These are phyloP conservation scores for Portunus trituberculatus DNA, from an alignment of 1,140 invertebrate genomes.

Conservation along the genomic window DNA sequence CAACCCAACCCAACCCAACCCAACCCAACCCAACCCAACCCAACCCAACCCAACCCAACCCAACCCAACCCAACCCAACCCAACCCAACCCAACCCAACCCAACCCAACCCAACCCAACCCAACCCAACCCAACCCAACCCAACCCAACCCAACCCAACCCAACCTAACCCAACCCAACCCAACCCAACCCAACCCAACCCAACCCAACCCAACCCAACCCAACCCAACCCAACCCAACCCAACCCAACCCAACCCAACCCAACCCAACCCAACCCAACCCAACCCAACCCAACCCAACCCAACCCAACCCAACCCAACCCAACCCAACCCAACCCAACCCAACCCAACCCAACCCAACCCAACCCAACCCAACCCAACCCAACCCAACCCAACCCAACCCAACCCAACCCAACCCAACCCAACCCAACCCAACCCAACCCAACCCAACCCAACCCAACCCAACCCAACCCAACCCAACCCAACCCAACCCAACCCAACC, in stretches of 20 bases:
- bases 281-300: slow-evolving; percentile 36
- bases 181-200: slow-evolving; percentile 60
- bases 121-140: no score
- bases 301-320: slow-evolving; percentile 43
- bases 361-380: slow-evolving; percentile 33
- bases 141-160: slow-evolving; percentile 33
- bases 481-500: slow-evolving; percentile 31
- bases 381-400: slow-evolving; percentile 33
- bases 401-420: slow-evolving; percentile 35
- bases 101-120: no score
- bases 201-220: slow-evolving; percentile 58
- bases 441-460: slow-evolving; percentile 27
- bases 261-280: slow-evolving; percentile 40
- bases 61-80: no score
- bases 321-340: slow-evolving; percentile 41
- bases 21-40: no score
- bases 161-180: slow-evolving; percentile 57
- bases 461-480: slow-evolving; percentile 29
- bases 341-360: slow-evolving; percentile 39
- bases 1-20: no score
- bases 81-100: no score
- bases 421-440: slow-evolving; percentile 34
- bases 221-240: slow-evolving; percentile 59
- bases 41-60: no score
- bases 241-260: slow-evolving; percentile 60